These are phyloP conservation scores for Calephelis virginiensis DNA, from an alignment of 1,140 invertebrate species.

Conservation along the genomic window DNA sequence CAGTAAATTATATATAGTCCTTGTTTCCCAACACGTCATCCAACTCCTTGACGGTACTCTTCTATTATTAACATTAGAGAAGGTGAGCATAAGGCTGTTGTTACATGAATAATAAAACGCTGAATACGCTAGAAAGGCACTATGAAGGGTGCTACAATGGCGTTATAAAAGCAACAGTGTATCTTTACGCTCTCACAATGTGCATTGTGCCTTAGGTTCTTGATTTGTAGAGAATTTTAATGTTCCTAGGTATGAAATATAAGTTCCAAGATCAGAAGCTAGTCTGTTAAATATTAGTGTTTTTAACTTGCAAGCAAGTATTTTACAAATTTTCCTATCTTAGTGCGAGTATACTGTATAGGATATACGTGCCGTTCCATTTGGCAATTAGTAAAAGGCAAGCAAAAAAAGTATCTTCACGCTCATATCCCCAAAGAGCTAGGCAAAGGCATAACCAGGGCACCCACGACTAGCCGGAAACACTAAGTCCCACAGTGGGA, in stretches of 20 bases:
- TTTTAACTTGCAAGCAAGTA: too few relatives aligned
- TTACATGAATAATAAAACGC: constrained; percentile 66
- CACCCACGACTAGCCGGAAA: too few relatives aligned
- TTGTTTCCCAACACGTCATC: constrained; percentile 16
- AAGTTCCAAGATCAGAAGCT: too few relatives aligned
- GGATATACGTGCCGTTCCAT: too few relatives aligned
- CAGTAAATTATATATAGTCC: constrained; percentile 43
- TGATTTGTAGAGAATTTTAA: constrained; percentile 43
- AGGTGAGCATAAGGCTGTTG: constrained; percentile 50
- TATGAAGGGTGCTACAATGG: constrained; percentile 65
- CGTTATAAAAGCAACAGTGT: constrained; percentile 67
- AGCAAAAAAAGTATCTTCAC: too few relatives aligned
- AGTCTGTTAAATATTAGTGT: too few relatives aligned
- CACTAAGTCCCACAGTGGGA: too few relatives aligned
- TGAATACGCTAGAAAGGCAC: constrained; percentile 42
- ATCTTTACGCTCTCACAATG: constrained; percentile 67
- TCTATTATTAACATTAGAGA: constrained; percentile 71
- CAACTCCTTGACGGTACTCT: constrained; percentile 51
- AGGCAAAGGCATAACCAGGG: too few relatives aligned
- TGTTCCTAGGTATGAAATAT: constrained; percentile 31
- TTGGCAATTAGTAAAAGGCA: too few relatives aligned
- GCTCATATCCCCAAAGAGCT: too few relatives aligned
- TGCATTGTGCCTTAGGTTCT: constrained; percentile 53
- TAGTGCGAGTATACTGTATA: too few relatives aligned
- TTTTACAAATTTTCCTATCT: too few relatives aligned